Evolutionary conservation across 2,113 vertebrate genomes (phyloP), one percentile per base, ranked within the genome.

Genomic region (Forbesichthys papilliferus): DNA sequence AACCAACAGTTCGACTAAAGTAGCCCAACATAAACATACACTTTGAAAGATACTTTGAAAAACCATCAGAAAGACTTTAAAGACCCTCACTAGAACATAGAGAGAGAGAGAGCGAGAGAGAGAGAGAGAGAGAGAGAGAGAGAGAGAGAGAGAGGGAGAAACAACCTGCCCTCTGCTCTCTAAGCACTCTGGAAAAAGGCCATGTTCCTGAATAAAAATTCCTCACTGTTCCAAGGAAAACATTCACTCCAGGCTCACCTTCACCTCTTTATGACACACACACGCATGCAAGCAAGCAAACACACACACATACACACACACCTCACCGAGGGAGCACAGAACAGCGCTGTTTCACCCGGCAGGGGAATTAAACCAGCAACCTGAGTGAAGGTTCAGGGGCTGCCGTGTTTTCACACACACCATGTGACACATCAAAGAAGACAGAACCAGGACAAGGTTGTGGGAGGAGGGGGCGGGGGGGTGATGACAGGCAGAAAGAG

Each of bases 191-290:
- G 81, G 80, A 84, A 86, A 90, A 89, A 83, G 71, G 69, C 55
- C 53, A 78, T 87, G 85, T 82, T 84, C 77, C 61, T 3, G 61
- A 77, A 86, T 87, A 88, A 83, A 87, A 90, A 90, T 77, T 82
- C 79, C 68, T 61, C 61, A 48, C 33, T 27, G 52, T 48, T 90
- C 91, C 88, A 91, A 92, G 75, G 61, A 84, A 90, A 92, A 90
- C 86, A 89, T 83, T 88, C 75, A 66, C 78, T 83, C 54, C 74
- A 78, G 86, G 80, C 73, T 72, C 84, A 88, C 86, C 80, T 88
- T 86, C 75, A 80, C 84, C 84, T 85, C 69, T 77, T 68, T 69
- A 84, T 84, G 54, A 64, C 49, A 53, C 11, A 64, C 63, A 64
- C 48, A 33, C 62, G 33, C 62, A 64, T 48, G 51, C 62, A 64